These are phyloP conservation scores for Lochmaea crataegi DNA, from an alignment of 2,888 invertebrate genomes.

Conservation along the genomic window DNA sequence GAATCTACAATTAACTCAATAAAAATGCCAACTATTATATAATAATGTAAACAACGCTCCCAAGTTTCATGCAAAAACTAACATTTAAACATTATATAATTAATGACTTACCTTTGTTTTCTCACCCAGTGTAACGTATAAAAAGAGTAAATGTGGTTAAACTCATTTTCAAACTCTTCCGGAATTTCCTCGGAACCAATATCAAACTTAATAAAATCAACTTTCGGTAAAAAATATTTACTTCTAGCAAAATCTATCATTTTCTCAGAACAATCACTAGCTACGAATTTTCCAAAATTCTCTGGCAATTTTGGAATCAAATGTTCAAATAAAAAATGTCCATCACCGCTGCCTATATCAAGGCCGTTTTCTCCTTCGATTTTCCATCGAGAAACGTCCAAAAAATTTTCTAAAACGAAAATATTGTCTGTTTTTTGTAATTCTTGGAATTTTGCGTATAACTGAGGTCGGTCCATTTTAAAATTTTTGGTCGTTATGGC, in stretches of 20 bases:
- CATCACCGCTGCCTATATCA: slow-evolving; percentile 83
- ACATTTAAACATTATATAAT: too few species aligned
- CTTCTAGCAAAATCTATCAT: slow-evolving; percentile 77
- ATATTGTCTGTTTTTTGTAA: slow-evolving; percentile 76
- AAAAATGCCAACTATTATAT: too few species aligned
- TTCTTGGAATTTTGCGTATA: slow-evolving; percentile 76
- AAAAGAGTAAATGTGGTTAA: slow-evolving; percentile 80
- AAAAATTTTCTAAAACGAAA: slow-evolving; percentile 74
- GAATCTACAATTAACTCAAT: too few species aligned
- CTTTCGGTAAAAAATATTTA: slow-evolving; percentile 64
- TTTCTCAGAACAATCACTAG: slow-evolving; percentile 76
- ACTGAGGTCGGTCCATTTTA: slow-evolving; percentile 66
- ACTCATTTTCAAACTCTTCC: slow-evolving; percentile 66
- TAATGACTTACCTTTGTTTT: slow-evolving; percentile 72
- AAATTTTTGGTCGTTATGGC: slow-evolving; percentile 10
- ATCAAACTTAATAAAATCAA: slow-evolving; percentile 70
- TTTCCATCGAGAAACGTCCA: slow-evolving; percentile 59
- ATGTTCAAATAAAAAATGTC: slow-evolving; percentile 74
- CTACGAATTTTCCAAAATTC: slow-evolving; percentile 67
- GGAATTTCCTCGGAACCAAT: slow-evolving; percentile 69
- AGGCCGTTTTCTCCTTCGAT: slow-evolving; percentile 66
- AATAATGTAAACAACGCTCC: too few species aligned
- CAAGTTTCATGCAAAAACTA: too few species aligned
- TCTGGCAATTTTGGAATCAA: slow-evolving; percentile 73
- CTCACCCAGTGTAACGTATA: slow-evolving; percentile 85